phyloP scores from a whole-genome alignment of 2,113 vertebrate species.

The Tapirus terrestris region DNA sequence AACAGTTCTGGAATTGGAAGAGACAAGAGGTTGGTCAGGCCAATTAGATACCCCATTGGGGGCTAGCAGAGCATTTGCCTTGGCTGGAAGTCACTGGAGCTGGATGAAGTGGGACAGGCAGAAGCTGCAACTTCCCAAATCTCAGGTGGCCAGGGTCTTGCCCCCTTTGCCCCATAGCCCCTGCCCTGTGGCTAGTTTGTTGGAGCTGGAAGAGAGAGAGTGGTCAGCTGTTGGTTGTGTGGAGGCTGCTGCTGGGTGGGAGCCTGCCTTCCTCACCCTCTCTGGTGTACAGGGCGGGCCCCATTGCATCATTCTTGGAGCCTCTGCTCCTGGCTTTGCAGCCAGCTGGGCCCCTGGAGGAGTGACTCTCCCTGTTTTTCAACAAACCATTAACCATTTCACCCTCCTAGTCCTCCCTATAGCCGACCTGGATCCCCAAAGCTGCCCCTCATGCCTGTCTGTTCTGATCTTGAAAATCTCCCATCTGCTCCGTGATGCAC shows the following conservation, averaged over 20 bases:
- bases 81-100: neutral
- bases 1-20: neutral
- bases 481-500: neutral
- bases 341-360: slow-evolving; percentile 82
- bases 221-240: neutral
- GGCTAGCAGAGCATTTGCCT: neutral
- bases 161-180: neutral
- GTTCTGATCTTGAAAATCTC: neutral
- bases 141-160: neutral
- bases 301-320: slow-evolving; percentile 81
- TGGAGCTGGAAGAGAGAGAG: neutral
- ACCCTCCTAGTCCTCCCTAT: neutral
- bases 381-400: slow-evolving; percentile 80
- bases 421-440: neutral
- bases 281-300: slow-evolving; percentile 80
- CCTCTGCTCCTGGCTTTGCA: slow-evolving; percentile 70
- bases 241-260: slow-evolving; percentile 63
- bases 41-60: neutral
- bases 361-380: slow-evolving; percentile 82
- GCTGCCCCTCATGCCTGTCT: neutral
- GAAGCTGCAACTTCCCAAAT: neutral
- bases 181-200: neutral
- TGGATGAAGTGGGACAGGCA: neutral
- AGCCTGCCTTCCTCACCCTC: slow-evolving; percentile 71
- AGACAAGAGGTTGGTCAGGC: neutral